Conservation (phyloP, 2,888 invertebrate genomes). For the Drosophila siamana region DNA sequence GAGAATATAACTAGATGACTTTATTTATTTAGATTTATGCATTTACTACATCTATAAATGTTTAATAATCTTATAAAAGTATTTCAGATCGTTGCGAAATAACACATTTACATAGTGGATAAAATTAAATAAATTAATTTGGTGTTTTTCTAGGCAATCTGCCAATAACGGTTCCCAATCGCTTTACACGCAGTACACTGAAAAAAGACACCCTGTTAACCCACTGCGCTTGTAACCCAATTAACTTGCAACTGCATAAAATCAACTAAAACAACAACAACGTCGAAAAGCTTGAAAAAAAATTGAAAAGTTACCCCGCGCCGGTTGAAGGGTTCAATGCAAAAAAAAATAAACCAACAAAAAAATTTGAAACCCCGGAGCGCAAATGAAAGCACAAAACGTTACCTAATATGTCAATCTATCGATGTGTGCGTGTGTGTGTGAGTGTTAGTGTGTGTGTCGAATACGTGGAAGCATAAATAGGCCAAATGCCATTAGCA, state of each 20-base stretch:
- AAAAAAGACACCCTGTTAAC: slow-evolving; percentile 67
- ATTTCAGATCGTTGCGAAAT: too few relatives aligned
- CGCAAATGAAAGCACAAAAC: slow-evolving; percentile 34
- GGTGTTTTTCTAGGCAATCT: too few relatives aligned
- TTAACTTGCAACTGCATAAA: slow-evolving; percentile 64
- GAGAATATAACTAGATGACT: too few relatives aligned
- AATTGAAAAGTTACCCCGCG: slow-evolving; percentile 58
- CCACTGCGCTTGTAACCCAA: slow-evolving; percentile 77
- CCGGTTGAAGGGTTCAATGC: slow-evolving; percentile 62
- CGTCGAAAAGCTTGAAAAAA: slow-evolving; percentile 7
- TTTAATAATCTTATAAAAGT: too few relatives aligned
- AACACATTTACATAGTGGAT: too few relatives aligned
- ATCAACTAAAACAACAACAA: slow-evolving; percentile 18
- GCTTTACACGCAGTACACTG: too few relatives aligned
- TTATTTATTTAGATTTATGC: too few relatives aligned
- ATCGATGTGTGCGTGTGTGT: slow-evolving; percentile 18
- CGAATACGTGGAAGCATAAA: slow-evolving; percentile 81
- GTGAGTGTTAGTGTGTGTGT: slow-evolving; percentile 4
- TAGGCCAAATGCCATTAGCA: slow-evolving; percentile 84
- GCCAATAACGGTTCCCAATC: too few relatives aligned
- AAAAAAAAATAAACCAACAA: slow-evolving; percentile 6
- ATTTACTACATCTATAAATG: too few relatives aligned
- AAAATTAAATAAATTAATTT: too few relatives aligned
- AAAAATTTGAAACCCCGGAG: slow-evolving; percentile 64
- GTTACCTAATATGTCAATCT: slow-evolving; percentile 68